Evolutionary conservation across 2,113 vertebrate species (phyloP).

Genomic region (Myrmecophaga tridactyla): DNA sequence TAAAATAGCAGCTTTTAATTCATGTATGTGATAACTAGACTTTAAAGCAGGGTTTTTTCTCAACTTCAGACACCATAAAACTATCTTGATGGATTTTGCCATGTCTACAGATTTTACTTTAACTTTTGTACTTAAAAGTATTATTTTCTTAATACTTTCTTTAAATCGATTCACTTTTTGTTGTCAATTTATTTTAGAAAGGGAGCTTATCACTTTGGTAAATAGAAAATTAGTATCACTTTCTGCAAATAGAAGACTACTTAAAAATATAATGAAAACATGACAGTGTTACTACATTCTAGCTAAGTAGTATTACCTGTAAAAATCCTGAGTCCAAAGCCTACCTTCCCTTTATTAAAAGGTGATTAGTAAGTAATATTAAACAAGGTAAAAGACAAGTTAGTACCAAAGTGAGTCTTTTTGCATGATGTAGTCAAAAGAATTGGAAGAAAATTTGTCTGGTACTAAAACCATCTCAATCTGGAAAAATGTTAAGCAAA

Average conservation of each 20-base stretch:
- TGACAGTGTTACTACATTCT: background rate
- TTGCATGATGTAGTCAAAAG: background rate
- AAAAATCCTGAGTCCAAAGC: background rate
- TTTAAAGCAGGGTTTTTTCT: background rate
- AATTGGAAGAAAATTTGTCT: background rate
- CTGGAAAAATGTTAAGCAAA: background rate
- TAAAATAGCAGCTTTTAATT: conserved; percentile 5
- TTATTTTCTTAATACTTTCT: background rate
- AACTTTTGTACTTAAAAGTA: background rate
- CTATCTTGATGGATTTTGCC: background rate
- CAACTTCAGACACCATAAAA: background rate
- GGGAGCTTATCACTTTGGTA: background rate
- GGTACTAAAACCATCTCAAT: background rate
- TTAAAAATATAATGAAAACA: conserved; percentile 17
- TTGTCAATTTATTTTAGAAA: conserved; percentile 25
- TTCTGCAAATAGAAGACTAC: background rate
- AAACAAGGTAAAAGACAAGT: background rate
- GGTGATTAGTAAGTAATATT: background rate
- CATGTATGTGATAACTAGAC: background rate
- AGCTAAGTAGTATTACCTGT: background rate
- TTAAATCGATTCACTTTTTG: background rate
- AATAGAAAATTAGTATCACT: background rate
- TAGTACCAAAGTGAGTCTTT: background rate
- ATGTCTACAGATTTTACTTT: background rate
- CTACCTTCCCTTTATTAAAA: background rate